Base-by-base conservation (phyloP, 2,888 invertebrate species). In the Tachystola acroxantha region DNA sequence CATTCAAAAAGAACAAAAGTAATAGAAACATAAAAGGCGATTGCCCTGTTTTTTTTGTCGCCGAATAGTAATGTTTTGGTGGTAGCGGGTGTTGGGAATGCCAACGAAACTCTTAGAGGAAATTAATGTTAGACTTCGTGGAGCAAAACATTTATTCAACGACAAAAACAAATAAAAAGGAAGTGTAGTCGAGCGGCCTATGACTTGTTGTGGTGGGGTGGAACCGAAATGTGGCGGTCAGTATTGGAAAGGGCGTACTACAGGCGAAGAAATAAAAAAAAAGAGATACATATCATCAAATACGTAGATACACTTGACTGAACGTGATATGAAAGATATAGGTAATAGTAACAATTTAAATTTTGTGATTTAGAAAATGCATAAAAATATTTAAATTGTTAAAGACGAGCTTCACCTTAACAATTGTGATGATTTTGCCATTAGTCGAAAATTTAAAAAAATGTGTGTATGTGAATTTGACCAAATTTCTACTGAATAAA, bases 351-450 rank as follows among this genome's bases (percentile, higher is more conserved):
- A 57, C 65, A 48, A 65, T 55, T 54, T 55, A 50, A 60, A 53
- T 51, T 59, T 50, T 52, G 70, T 72, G 66, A 65, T 53, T 46
- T 43, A 61, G 43, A 60, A 48, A 58, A 74, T 65, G 63, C 63
- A 68, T 54, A 59, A 61, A 58, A 53, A 59, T 57, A 58, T 55
- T 49, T 48, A 49, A 54, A 57, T 54, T 49, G 53, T 40, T 44
- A 53, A 59, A 53, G 50, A 53, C 4, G 1, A 56, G 56, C 54
- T 65, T 64, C 57, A 70, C 69, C 82, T 84, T 85, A 85, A 85
- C 84, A 85, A 85, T 85, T 85, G 85, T 79, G 76, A 68, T 69
- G 78, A 77, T 75, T 80, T 85, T 85, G 85, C 85, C 85, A 84
- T 77, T 78, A 84, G 81, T 82, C 72, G 73, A 84, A 81, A 78